Conservation (phyloP, 2,797 vertebrate species). For the Sebastes trivittatus region DNA sequence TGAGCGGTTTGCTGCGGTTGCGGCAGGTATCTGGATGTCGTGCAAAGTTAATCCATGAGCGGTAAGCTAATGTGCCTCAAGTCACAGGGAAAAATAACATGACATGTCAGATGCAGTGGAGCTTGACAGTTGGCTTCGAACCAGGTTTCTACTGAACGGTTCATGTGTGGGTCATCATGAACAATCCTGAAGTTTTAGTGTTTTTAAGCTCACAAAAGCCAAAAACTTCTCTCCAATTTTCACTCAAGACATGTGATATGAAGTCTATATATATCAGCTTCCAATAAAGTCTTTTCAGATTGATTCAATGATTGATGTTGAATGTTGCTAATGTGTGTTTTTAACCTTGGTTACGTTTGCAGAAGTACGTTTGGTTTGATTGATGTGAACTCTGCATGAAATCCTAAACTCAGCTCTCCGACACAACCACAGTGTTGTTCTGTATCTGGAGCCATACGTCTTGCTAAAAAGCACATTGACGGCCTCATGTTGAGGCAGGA, state of each 20-base stretch:
- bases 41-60: constrained; percentile 3
- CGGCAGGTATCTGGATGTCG: constrained; percentile 5
- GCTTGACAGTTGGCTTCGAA: not conserved
- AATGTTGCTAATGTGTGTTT: no score
- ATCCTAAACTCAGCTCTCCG: not conserved
- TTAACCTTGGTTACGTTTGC: not conserved
- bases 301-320: no score
- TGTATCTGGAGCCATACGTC: not conserved
- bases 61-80: not conserved
- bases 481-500: not conserved
- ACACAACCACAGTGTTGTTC: not conserved
- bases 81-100: not conserved
- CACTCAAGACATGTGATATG: not conserved
- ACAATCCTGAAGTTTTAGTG: not conserved
- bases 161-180: not conserved
- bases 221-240: not conserved
- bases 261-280: not conserved
- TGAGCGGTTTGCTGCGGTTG: not conserved
- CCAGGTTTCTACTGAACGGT: not conserved
- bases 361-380: not conserved
- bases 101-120: not conserved
- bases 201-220: not conserved
- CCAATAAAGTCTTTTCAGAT: not conserved
- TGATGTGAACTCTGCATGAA: not conserved
- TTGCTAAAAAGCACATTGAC: constrained; percentile 22